Conservation (phyloP, 2,797 vertebrate species). For the Acanthopagrus latus region DNA sequence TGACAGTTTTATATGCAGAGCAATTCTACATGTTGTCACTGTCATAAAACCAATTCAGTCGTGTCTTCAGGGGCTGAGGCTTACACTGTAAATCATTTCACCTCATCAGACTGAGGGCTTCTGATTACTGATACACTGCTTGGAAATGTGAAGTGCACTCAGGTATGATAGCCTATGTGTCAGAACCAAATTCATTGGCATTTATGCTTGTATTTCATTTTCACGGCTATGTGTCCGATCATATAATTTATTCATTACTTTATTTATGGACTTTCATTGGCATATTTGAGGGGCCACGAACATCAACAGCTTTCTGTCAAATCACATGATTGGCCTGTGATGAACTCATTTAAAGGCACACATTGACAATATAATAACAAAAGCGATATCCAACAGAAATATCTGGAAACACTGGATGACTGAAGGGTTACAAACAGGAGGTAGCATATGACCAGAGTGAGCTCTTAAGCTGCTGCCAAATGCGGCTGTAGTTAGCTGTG, state of each 20-base stretch:
- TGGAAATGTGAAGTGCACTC: slow-evolving; percentile 32
- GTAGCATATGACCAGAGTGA: no score
- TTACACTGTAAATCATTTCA: slow-evolving; percentile 48
- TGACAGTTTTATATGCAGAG: slow-evolving; percentile 38
- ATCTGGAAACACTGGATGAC: no score
- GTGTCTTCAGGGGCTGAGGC: slow-evolving; percentile 20
- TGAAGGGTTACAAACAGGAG: no score
- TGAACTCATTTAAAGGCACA: not conserved
- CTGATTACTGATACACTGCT: slow-evolving; percentile 34
- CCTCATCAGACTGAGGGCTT: slow-evolving; percentile 28
- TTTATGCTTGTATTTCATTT: not conserved
- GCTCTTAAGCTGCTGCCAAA: no score
- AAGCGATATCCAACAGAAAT: no score
- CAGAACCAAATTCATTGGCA: slow-evolving; percentile 25
- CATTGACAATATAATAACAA: not conserved
- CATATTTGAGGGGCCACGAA: not conserved
- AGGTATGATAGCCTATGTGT: slow-evolving; percentile 27
- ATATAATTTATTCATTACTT: not conserved
- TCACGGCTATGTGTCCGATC: not conserved
- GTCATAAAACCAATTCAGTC: slow-evolving; percentile 52
- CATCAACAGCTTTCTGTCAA: not conserved
- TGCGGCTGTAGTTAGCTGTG: no score
- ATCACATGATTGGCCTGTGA: not conserved
- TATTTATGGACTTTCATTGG: not conserved
- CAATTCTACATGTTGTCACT: slow-evolving; percentile 55